These are phyloP conservation scores for Heliconius nattereri DNA, from an alignment of 1,140 invertebrate species.

Conservation along the genomic window DNA sequence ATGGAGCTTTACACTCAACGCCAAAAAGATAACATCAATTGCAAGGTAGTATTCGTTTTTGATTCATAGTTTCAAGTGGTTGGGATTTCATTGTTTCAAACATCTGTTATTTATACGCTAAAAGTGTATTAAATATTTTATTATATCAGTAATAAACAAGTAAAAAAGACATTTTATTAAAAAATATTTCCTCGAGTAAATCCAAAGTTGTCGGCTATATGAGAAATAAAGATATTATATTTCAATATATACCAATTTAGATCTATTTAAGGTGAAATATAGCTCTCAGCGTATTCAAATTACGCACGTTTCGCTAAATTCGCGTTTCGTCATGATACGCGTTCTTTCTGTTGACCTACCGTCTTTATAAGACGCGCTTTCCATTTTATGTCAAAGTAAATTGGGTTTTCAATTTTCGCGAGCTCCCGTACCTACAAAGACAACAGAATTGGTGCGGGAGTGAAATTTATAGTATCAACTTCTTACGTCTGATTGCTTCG, in stretches of 20 bases:
- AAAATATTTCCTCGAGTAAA: neutral
- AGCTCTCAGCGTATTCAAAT: constrained; percentile 32
- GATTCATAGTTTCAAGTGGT: constrained; percentile 8
- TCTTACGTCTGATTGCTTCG: constrained; percentile 45
- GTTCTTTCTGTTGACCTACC: constrained; percentile 43
- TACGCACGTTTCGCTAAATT: constrained; percentile 34
- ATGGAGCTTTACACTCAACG: constrained; percentile 27
- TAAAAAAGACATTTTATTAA: neutral
- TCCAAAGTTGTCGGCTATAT: neutral
- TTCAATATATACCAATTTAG: constrained; percentile 18
- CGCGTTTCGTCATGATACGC: constrained; percentile 40
- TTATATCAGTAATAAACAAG: neutral
- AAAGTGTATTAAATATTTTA: neutral
- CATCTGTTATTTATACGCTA: neutral
- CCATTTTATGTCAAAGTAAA: constrained; percentile 48
- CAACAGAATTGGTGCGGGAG: constrained; percentile 43
- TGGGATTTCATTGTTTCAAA: neutral
- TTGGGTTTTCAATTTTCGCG: constrained; percentile 50
- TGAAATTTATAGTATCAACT: constrained; percentile 48
- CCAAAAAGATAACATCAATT: constrained; percentile 30
- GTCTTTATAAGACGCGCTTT: constrained; percentile 44
- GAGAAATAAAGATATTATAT: constrained; percentile 12
- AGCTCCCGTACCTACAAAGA: constrained; percentile 34
- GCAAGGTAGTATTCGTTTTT: constrained; percentile 19
- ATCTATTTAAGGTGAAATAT: constrained; percentile 18